Base-by-base conservation (phyloP, 2,113 vertebrate species). In the Podarcis muralis region DNA sequence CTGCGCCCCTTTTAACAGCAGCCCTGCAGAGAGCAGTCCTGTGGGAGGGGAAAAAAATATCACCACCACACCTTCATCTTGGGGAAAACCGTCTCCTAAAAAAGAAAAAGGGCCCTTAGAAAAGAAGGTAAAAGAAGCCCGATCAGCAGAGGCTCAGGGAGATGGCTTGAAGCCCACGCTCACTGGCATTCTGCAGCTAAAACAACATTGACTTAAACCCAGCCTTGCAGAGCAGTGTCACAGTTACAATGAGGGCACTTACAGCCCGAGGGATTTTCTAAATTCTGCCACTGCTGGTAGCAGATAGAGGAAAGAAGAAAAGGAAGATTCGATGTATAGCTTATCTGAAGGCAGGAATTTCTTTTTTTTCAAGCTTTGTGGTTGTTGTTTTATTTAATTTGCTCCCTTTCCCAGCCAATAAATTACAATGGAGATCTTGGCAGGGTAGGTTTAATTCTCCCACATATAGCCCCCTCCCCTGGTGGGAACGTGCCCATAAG, bases 181-280 rank as follows among this genome's bases (percentile, higher is more conserved):
- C 68, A 83, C 83, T 83, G 87, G 90, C 83, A 92, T 90, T 93
- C 93, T 89, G 83, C 72, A 88, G 77, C 77, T 65, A 93, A 93
- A 93, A 94, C 79, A 93, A 92, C 94, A 92, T 94, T 91, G 93
- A 92, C 91, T 95, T 93, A 95, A 94, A 95, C 79, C 83, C 80
- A 90, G 92, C 79, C 86, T 91, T 3, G 1, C 89, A 92, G 92
- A 88, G 94, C 91, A 93, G 74, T 71, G 87, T 87, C 83, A 83
- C 43, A 83, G 87, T 62, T n/a, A 89, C 87, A 0, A 0, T 89
- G 89, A 74, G 91, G 87, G 16, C 84, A 89, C 0, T 0, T 71
- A 0, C 15, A 62, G 3, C 11, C 0, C 0, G 0, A 75, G 92
- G 87, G 87, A 87, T 92, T 90, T 94, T 90, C 88, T 90, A 72